A percentile compares a stretch with the other conserved stretches of the same genome.
Conservation (phyloP, 2,888 invertebrate species). For the Plagiodera versicolora region DNA sequence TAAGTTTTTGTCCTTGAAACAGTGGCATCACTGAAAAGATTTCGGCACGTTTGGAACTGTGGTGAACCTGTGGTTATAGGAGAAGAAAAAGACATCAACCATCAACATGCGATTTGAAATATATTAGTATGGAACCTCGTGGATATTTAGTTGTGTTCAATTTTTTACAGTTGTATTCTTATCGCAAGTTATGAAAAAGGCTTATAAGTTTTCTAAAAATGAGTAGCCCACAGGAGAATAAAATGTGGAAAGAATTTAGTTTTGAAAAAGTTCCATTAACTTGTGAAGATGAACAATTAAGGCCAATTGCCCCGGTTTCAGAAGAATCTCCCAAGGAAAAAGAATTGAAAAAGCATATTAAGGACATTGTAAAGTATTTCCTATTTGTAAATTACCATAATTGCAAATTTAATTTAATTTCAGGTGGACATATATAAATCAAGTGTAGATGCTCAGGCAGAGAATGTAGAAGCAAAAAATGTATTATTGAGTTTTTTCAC, state of each 20-base stretch:
- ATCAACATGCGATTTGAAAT: slow-evolving; percentile 12
- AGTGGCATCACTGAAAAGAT: no score
- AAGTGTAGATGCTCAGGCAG: slow-evolving; percentile 42
- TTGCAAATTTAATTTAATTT: slow-evolving; percentile 10
- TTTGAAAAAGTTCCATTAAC: slow-evolving; percentile 20
- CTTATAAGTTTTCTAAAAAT: slow-evolving; percentile 9
- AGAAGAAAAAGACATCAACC: not conserved
- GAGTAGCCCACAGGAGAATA: slow-evolving; percentile 18
- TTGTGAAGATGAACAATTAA: slow-evolving; percentile 21
- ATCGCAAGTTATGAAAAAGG: slow-evolving; percentile 7
- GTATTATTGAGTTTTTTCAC: slow-evolving; percentile 37
- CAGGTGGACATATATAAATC: slow-evolving; percentile 27
- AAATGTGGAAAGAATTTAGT: slow-evolving; percentile 12
- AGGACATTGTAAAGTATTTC: slow-evolving; percentile 27
- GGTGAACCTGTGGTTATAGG: no score
- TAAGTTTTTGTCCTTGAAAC: no score
- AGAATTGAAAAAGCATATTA: slow-evolving; percentile 26
- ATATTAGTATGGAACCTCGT: slow-evolving; percentile 30
- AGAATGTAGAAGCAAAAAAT: slow-evolving; percentile 53
- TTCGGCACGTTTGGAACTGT: no score
- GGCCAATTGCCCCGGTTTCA: slow-evolving; percentile 15
- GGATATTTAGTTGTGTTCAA: slow-evolving; percentile 20
- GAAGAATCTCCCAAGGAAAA: slow-evolving; percentile 23
- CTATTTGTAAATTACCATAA: not conserved
- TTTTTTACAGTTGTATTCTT: slow-evolving; percentile 15